Base-by-base conservation (phyloP, 2,113 vertebrate genomes). In the Protobothrops mucrosquamatus region DNA sequence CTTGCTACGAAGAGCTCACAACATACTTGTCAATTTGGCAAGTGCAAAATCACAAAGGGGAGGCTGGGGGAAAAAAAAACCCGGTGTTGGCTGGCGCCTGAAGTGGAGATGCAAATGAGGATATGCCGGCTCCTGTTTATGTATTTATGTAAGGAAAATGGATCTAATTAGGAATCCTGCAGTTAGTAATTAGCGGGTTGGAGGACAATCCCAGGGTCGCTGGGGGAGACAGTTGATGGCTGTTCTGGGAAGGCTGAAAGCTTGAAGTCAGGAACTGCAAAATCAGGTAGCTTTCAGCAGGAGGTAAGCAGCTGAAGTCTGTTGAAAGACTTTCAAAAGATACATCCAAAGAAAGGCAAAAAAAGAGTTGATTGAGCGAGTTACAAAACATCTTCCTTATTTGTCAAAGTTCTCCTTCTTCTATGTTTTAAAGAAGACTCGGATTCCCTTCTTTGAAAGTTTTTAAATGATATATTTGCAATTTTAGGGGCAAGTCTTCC, bases 81-180 rank as follows among this genome's bases (percentile, higher is more conserved):
- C 85, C 6, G 12, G 15, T 90, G 39, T 92, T 74, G 92, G 91
- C 95, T 94, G 95, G 89, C 74, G 92, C 52, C 94, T 94, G 87
- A 95, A 88, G 74, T 89, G 55, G 81, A 1, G 22, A 92, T 24
- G 89, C 86, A 93, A 52, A 94, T 95, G 88, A 94, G 91, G 52
- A 52, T 81, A 85, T 0, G 14, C 88, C 15, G 92, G 87, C 88
- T 91, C 88, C 18, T 95, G 94, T 94, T 95, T 95, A 96, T n/a
- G 24, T 94, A 96, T 95, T 95, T 96, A 95, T 92, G 85, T 94
- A 89, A 94, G 94, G 93, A 96, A 96, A 97, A 94, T 91, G 57
- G 93, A 93, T 95, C 56, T 95, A 95, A 96, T 97, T 96, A 95
- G 86, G 88, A 96, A 93, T 92, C 92, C 96, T 74, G 55, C 89